Evolutionary conservation across 2,888 invertebrate species (phyloP), one percentile per base, ranked within the genome.

Genomic region (Agonopterix alstromeriana): DNA sequence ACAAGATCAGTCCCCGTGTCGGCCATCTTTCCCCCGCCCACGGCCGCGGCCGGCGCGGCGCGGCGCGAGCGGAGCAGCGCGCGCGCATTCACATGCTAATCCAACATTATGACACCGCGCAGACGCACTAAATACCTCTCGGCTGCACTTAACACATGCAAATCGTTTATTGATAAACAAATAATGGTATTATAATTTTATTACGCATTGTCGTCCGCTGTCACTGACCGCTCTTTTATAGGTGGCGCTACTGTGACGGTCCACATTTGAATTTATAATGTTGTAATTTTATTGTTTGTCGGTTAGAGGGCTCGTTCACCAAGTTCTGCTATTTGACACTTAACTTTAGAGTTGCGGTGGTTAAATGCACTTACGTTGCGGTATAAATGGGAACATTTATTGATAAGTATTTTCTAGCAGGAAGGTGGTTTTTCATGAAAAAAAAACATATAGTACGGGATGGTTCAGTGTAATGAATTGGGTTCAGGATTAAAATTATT

Each of bases 121-220:
- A 51, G 59, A 27, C 27, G 27, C 27, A 57, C 70, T 68, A 70
- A 67, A 63, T 67, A 63, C 69, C 57, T 57, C 63, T 68, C 65
- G 60, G 56, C 57, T 69, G 69, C 77, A 79, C 71, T 78, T 78
- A 76, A 76, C 82, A 82, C 81, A 86, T 86, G 85, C 85, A 78
- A 85, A 86, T 84, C 73, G 69, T 67, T 74, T 80, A 82, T 84
- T 81, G 80, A 82, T 82, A 82, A 80, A 82, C 85, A 82, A 84
- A 83, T 82, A 82, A 80, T 80, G 70, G 69, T 63, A 79, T 84
- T 82, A 84, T 82, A 71, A 79, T 80, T 77, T 82, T 82, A 84
- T 84, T 74, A 70, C 72, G 67, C 70, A 82, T 82, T 82, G 83
- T 84, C 58, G 61, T 47, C 51, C 53, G 63, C 67, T 58, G 77